A percentile compares a stretch with the other conserved stretches of the same genome.
Evolutionary conservation across 2,797 vertebrate species (phyloP).

Genomic region (Scyliorhinus canicula): DNA sequence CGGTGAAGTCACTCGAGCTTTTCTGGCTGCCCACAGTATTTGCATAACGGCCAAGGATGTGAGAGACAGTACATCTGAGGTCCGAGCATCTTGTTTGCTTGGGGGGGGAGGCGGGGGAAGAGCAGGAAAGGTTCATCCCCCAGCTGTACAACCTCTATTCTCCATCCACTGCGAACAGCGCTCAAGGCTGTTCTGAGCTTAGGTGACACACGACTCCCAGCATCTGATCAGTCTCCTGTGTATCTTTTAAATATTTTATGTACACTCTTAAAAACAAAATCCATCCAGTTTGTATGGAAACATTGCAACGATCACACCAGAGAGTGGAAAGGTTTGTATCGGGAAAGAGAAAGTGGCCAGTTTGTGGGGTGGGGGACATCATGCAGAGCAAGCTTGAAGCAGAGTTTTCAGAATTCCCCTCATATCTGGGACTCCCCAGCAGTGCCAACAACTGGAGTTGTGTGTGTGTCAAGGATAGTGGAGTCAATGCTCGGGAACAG

Average conservation of each 20-base stretch:
- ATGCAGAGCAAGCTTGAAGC: background rate
- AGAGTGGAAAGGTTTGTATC: background rate
- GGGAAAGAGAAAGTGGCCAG: background rate
- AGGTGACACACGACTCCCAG: background rate
- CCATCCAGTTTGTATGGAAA: background rate
- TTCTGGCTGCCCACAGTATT: slow-evolving; percentile 9
- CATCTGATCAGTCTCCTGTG: background rate
- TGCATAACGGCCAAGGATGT: background rate
- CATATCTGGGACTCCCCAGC: background rate
- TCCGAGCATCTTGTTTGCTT: background rate
- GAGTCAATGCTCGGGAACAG: background rate
- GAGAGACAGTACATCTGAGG: background rate
- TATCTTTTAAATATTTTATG: background rate
- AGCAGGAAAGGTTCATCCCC: background rate
- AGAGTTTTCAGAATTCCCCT: background rate
- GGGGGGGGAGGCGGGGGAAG: no score
- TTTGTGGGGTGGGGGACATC: background rate
- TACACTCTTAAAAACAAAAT: background rate
- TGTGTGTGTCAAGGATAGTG: background rate
- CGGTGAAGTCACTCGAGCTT: slow-evolving; percentile 1
- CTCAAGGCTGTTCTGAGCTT: background rate
- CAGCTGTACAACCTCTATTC: background rate
- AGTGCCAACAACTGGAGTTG: background rate
- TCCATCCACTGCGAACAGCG: background rate
- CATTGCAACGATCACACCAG: background rate